phyloP scores from a whole-genome alignment of 2,113 vertebrate genomes.

The Silurus meridionalis region DNA sequence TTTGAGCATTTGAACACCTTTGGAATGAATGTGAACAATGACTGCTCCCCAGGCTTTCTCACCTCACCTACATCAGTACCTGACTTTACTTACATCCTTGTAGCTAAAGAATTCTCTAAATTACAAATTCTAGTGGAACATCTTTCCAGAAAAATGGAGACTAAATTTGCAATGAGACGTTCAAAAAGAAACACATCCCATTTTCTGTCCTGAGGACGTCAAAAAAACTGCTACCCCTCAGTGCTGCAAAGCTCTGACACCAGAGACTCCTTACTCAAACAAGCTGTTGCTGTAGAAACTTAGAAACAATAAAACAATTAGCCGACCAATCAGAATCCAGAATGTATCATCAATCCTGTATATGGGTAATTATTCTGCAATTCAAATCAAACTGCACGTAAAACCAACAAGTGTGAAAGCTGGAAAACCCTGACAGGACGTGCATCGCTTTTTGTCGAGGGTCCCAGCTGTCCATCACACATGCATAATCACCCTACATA shows the following conservation, averaged over 20 bases:
- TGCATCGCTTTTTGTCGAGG: slow-evolving; percentile 57
- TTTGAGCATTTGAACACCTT: too few species aligned
- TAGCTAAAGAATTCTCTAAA: too few species aligned
- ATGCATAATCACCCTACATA: slow-evolving; percentile 80
- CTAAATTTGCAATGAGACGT: too few species aligned
- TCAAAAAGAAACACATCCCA: neutral
- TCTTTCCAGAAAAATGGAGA: too few species aligned
- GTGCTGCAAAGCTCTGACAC: neutral
- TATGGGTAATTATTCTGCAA: neutral
- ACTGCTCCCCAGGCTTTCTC: too few species aligned
- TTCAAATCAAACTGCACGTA: neutral
- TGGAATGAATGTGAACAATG: too few species aligned
- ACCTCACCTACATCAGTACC: too few species aligned
- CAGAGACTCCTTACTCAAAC: neutral
- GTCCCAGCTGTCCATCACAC: slow-evolving; percentile 82
- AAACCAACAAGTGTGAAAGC: slow-evolving; percentile 1
- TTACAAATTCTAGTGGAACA: too few species aligned
- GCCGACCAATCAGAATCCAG: neutral
- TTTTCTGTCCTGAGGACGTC: neutral
- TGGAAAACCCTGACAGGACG: neutral
- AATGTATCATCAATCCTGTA: neutral
- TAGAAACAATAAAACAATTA: neutral
- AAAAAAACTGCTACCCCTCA: too few species aligned
- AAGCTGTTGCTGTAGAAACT: neutral
- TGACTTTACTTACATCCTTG: too few species aligned